These are phyloP conservation scores for Caenorhabditis sp. DNA, from an alignment of 2,888 invertebrate genomes.

Conservation along the genomic window DNA sequence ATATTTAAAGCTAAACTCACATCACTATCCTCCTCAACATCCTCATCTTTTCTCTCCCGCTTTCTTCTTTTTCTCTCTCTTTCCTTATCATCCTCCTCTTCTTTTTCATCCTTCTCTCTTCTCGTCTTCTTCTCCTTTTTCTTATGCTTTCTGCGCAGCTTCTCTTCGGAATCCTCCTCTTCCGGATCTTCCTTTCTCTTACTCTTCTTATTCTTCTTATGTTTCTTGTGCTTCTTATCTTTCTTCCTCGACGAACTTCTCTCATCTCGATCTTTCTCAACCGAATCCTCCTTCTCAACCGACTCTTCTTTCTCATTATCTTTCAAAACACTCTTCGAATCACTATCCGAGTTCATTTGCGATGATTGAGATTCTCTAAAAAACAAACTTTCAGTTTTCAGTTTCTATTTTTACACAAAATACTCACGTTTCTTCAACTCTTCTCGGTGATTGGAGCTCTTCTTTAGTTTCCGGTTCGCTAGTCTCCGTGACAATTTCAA, in stretches of 20 bases:
- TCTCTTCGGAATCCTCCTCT: constrained; percentile 8
- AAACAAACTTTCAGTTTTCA: neutral
- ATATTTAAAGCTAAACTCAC: neutral
- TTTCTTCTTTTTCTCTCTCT: constrained; percentile 9
- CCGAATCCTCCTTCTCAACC: neutral
- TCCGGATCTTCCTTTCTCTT: constrained; percentile 29
- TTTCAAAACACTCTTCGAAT: neutral
- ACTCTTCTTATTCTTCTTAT: constrained; percentile 50
- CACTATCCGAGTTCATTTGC: constrained; percentile 9
- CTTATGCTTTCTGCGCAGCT: constrained; percentile 16
- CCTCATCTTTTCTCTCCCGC: constrained; percentile 1
- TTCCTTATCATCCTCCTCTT: constrained; percentile 2
- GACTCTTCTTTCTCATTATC: neutral
- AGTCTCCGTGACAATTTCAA: neutral
- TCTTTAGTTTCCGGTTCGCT: neutral
- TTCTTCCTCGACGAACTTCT: constrained; percentile 37
- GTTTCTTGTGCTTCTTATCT: constrained; percentile 48
- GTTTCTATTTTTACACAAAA: neutral
- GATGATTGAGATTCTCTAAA: constrained; percentile 27
- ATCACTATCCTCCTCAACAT: constrained; percentile 5
- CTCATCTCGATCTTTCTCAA: constrained; percentile 13
- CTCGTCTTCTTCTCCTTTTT: constrained; percentile 27
- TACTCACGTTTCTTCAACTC: constrained; percentile 7
- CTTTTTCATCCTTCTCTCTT: constrained; percentile 10
- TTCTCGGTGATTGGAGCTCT: neutral